Conservation (phyloP, 2,797 vertebrate species). For the Calcarius lapponicus region DNA sequence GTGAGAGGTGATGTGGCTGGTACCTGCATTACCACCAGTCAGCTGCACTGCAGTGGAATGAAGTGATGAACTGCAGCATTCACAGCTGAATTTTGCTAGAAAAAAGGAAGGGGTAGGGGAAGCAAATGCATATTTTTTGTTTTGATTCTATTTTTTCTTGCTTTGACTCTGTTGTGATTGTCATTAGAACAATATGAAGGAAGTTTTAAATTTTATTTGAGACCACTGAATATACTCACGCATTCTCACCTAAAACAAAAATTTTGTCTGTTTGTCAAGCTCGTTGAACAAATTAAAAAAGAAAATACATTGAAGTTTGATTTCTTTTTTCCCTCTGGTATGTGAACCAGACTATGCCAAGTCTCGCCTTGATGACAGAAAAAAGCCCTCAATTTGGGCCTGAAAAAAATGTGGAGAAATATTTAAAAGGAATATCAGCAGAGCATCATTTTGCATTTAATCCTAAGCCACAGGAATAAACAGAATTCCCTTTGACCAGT, state of each 20-base stretch:
- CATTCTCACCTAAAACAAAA: not conserved
- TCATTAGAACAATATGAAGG: not conserved
- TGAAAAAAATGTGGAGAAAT: not conserved
- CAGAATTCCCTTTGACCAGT: not conserved
- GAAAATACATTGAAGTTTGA: not conserved
- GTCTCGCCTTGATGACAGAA: not conserved
- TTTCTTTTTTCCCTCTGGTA: not conserved
- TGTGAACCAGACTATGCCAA: not conserved
- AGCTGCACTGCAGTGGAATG: not conserved
- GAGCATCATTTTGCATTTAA: not conserved
- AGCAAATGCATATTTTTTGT: not conserved
- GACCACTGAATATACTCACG: not conserved
- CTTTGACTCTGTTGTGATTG: not conserved
- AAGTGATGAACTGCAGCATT: not conserved
- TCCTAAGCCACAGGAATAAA: not conserved
- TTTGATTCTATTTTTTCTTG: not conserved
- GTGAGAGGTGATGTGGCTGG: not conserved
- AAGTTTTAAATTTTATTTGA: not conserved
- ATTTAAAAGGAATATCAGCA: not conserved
- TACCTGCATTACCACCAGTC: not conserved
- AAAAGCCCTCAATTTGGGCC: not conserved
- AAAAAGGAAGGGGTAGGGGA: not conserved
- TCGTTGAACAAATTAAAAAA: not conserved
- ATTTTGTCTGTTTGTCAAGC: not conserved
- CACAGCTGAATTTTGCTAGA: not conserved